Percentiles rank a stretch among this genome's conserved stretches.
Evolutionary conservation across 2,888 invertebrate species (phyloP).

Genomic region (Halictus ligatus): DNA sequence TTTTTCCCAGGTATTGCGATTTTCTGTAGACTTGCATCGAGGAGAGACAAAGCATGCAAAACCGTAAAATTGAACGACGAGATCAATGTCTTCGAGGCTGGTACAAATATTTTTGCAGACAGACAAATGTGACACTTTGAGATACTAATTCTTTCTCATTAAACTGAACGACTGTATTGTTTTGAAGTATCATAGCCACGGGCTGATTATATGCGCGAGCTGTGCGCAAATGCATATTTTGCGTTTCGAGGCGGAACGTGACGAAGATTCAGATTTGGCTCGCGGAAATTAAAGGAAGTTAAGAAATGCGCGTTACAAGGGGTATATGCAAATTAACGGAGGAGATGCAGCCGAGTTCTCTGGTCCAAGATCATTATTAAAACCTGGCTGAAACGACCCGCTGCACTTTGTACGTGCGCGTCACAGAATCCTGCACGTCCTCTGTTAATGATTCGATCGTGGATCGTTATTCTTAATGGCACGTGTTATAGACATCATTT

Average conservation of each 20-base stretch:
- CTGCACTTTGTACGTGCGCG: slow-evolving; percentile 54
- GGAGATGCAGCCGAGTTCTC: slow-evolving; percentile 17
- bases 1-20: neutral
- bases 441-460: slow-evolving; percentile 59
- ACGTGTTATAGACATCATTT: slow-evolving; percentile 22
- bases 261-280: slow-evolving; percentile 50
- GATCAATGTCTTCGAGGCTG: neutral
- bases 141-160: neutral
- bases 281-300: slow-evolving; percentile 53
- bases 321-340: slow-evolving; percentile 56
- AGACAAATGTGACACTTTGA: neutral
- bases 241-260: slow-evolving; percentile 24
- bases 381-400: slow-evolving; percentile 58
- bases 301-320: slow-evolving; percentile 21
- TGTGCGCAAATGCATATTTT: no score
- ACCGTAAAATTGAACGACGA: no score
- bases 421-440: slow-evolving; percentile 43
- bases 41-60: neutral
- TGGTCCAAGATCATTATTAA: slow-evolving; percentile 28
- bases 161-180: neutral
- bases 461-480: slow-evolving; percentile 54
- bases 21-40: neutral
- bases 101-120: neutral
- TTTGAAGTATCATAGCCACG: neutral
- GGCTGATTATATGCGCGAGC: neutral